Conservation (phyloP, 2,888 invertebrate genomes). For the Euspilapteryx auroguttella region DNA sequence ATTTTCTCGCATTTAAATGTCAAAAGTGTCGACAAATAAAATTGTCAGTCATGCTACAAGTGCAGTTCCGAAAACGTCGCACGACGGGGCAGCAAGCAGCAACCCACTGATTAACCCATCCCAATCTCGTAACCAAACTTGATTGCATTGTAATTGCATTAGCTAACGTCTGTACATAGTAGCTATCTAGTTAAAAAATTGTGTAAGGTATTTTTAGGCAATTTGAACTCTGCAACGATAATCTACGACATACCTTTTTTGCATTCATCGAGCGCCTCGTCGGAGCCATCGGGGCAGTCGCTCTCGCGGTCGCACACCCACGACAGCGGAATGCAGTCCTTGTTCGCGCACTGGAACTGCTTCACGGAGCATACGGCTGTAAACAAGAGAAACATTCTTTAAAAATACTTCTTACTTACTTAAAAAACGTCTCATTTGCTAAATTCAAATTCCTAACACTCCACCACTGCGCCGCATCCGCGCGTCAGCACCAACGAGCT, state of each 20-base stretch:
- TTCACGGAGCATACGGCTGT: constrained; percentile 63
- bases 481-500: no score
- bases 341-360: constrained; percentile 76
- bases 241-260: constrained; percentile 61
- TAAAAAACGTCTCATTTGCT: constrained; percentile 6
- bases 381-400: constrained; percentile 13
- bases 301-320: constrained; percentile 79
- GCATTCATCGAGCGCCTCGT: constrained; percentile 73
- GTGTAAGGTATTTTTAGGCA: background rate
- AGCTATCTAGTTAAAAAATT: no score
- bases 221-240: background rate
- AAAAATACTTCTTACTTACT: background rate
- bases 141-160: no score
- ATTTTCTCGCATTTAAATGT: no score
- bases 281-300: constrained; percentile 83
- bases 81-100: no score
- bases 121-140: no score
- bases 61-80: no score
- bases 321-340: constrained; percentile 74
- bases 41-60: no score
- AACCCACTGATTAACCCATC: no score
- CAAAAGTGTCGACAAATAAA: no score
- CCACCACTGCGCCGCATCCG: no score
- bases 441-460: constrained; percentile 21
- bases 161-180: no score